phyloP scores from a whole-genome alignment of 2,797 vertebrate species.

The Geotrypetes seraphini region DNA sequence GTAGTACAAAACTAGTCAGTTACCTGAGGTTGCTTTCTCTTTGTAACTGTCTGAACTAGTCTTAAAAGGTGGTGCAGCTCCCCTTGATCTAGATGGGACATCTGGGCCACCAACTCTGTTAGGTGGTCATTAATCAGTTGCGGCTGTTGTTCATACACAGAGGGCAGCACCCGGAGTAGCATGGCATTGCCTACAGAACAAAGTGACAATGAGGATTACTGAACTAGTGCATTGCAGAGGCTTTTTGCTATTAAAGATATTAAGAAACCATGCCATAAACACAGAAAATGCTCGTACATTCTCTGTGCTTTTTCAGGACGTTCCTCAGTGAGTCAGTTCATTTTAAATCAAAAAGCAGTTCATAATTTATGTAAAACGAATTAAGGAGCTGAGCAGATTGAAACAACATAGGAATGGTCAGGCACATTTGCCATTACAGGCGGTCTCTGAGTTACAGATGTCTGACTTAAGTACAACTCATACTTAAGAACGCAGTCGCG shows the following conservation, averaged over 20 bases:
- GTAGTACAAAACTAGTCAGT: conserved; percentile 1
- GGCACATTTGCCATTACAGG: conserved; percentile 1
- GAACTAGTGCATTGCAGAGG: no score
- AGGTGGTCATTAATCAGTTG: conserved; percentile 61
- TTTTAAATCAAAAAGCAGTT: no score
- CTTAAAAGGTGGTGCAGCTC: conserved; percentile 80
- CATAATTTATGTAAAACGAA: neutral
- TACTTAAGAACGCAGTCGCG: no score
- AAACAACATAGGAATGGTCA: neutral
- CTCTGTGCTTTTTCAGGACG: no score
- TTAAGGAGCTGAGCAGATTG: neutral
- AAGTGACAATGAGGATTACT: no score
- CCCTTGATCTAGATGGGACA: conserved; percentile 62
- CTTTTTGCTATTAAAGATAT: no score
- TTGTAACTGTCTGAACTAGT: conserved; percentile 73
- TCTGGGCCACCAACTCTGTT: conserved; percentile 58
- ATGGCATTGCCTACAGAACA: conserved; percentile 69
- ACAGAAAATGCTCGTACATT: no score
- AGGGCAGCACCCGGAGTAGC: conserved; percentile 78
- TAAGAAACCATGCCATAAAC: no score
- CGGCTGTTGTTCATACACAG: conserved; percentile 71
- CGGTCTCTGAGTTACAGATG: no score
- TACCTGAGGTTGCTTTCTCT: conserved; percentile 68
- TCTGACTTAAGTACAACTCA: no score
- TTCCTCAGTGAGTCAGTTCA: no score